These are phyloP conservation scores for Agonopterix arenella DNA, from an alignment of 2,888 invertebrate genomes.

Conservation along the genomic window DNA sequence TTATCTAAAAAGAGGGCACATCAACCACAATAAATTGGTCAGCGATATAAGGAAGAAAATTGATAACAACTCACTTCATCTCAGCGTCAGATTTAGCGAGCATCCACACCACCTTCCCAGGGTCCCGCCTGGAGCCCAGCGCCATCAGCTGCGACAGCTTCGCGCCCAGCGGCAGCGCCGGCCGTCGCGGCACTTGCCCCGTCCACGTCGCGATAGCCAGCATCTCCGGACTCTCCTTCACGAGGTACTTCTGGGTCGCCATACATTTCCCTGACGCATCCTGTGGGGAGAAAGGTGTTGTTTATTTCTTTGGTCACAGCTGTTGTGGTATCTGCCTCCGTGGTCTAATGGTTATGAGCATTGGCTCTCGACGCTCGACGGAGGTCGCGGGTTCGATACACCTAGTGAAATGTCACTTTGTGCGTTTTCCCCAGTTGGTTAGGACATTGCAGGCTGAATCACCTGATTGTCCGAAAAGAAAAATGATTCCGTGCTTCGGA, in stretches of 20 bases:
- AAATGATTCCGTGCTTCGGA: too few relatives aligned
- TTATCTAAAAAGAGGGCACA: neutral
- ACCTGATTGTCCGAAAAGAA: too few relatives aligned
- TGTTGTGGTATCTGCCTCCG: too few relatives aligned
- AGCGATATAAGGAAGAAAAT: neutral
- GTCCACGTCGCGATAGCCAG: slow-evolving; percentile 89
- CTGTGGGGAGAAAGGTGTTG: slow-evolving; percentile 24
- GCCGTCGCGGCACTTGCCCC: slow-evolving; percentile 84
- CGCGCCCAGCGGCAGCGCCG: slow-evolving; percentile 82
- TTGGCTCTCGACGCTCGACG: too few relatives aligned
- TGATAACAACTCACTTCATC: slow-evolving; percentile 79
- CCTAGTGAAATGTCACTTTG: too few relatives aligned
- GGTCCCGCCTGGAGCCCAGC: slow-evolving; percentile 81
- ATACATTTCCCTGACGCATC: slow-evolving; percentile 70
- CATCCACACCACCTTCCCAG: slow-evolving; percentile 88
- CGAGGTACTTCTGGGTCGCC: slow-evolving; percentile 74
- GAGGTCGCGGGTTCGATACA: too few relatives aligned
- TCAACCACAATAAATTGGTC: neutral
- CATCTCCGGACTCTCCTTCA: slow-evolving; percentile 89
- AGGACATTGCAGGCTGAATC: too few relatives aligned
- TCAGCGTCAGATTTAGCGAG: slow-evolving; percentile 86
- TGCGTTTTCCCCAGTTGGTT: too few relatives aligned
- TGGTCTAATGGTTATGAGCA: too few relatives aligned
- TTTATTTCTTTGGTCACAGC: too few relatives aligned
- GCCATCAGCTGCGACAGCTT: slow-evolving; percentile 86